Percentiles rank a stretch among this genome's conserved stretches.
Conservation (phyloP, 2,888 invertebrate species). For the Lobophora halterata region DNA sequence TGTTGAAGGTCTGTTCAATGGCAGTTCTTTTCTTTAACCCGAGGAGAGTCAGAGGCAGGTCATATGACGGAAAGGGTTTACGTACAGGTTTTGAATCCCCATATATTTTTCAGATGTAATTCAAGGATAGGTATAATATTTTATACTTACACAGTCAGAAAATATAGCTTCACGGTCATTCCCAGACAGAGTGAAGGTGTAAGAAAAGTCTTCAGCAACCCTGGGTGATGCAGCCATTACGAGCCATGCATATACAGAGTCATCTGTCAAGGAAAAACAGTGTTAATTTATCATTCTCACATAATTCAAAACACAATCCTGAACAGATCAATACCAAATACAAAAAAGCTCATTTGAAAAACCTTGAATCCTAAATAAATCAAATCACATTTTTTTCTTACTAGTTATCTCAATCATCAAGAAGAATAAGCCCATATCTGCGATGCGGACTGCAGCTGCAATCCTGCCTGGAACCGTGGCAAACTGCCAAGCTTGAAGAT, state of each 20-base stretch:
- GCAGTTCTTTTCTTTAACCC: too few species aligned
- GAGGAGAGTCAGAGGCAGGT: too few species aligned
- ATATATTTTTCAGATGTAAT: background rate
- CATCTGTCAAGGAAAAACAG: too few species aligned
- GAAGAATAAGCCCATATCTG: conserved; percentile 74
- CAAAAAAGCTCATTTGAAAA: too few species aligned
- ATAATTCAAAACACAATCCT: too few species aligned
- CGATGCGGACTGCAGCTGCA: conserved; percentile 66
- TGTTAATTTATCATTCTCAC: conserved; percentile 21
- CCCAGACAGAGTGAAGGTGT: conserved; percentile 69
- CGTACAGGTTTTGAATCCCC: too few species aligned
- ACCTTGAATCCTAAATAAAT: too few species aligned
- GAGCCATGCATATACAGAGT: conserved; percentile 61
- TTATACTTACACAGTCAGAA: conserved; percentile 68
- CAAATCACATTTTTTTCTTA: too few species aligned
- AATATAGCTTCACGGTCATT: conserved; percentile 74
- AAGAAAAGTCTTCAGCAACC: conserved; percentile 64
- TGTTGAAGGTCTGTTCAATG: too few species aligned
- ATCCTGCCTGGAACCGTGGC: conserved; percentile 62
- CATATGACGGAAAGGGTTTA: too few species aligned
- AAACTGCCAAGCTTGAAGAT: conserved; percentile 73
- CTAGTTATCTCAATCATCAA: conserved; percentile 66
- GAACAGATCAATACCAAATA: too few species aligned
- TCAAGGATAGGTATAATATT: background rate
- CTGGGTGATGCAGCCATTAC: conserved; percentile 69